Evolutionary conservation across 2,113 vertebrate species (phyloP), one percentile per base, ranked within the genome.

Genomic region (Callaeas wilsoni): DNA sequence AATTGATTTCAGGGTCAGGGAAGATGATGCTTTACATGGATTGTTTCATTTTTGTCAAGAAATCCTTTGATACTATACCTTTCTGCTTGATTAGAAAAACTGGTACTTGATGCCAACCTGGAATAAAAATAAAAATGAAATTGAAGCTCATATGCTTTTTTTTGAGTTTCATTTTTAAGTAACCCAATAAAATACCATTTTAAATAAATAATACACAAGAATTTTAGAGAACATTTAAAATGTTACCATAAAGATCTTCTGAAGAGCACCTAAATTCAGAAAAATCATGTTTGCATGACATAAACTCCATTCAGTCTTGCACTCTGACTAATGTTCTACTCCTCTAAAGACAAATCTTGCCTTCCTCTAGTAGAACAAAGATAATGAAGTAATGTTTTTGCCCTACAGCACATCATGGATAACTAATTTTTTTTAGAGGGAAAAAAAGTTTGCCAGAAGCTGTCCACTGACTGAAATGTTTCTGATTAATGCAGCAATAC

Each of bases 51-150:
- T 79, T 83, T 57, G 8, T 22, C 42, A 92, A 46, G 6, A 37
- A 39, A 73, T 80, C 23, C 16, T 83, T 90, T 88, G 84, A 37
- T 92, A 89, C 92, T 93, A 64, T 98, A 99, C 99, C 99, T 99
- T 98, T 99, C 99, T 78, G 99, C 99, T 98, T 99, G 99, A 97
- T 98, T 99, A 65, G 99, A 99, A 97, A 99, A 99, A 97, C 98
- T 99, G 52, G 98, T 98, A 96, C 99, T 99, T 62, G 99, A 99
- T 60, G 99, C 99, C 98, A 99, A 97, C 97, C 99, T 99, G 91
- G 37, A 94, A 84, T 56, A 94, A 94, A 96, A 59, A 97, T 42
- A 7, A 84, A 92, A 50, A 94, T 63, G 39, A 16, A 73, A 95
- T 41, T 96, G 74, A 97, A 44, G 44, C 1, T 84, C 39, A 32